Percentiles rank a stretch among this genome's conserved stretches.
Conservation (phyloP, 2,797 vertebrate genomes). For the Emys orbicularis region DNA sequence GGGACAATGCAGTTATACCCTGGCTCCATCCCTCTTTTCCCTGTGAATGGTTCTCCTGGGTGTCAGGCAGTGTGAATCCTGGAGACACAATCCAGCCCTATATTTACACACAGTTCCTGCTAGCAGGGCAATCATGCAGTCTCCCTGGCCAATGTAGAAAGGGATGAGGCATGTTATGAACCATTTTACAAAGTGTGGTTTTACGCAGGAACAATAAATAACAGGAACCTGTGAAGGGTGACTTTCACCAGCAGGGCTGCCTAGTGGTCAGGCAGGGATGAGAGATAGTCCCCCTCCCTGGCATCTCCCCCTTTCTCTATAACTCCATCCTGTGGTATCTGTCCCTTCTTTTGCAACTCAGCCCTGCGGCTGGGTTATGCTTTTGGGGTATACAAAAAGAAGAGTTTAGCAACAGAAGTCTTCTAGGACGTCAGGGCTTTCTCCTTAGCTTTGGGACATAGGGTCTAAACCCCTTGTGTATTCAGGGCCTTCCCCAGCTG, state of each 20-base stretch:
- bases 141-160: neutral
- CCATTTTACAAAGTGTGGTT: neutral
- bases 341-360: neutral
- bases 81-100: neutral
- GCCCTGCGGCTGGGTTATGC: neutral
- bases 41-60: neutral
- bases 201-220: neutral
- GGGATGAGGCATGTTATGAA: neutral
- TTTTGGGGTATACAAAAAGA: neutral
- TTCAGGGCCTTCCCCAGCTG: neutral
- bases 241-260: neutral
- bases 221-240: neutral
- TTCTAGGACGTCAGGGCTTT: neutral
- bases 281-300: neutral
- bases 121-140: neutral
- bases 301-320: neutral
- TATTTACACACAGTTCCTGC: neutral
- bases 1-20: neutral
- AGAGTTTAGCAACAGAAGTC: neutral
- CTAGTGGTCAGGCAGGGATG: neutral
- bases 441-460: neutral
- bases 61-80: rapidly evolving
- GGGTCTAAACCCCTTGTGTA: neutral
- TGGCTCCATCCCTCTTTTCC: neutral
- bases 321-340: neutral